Base-by-base conservation (phyloP, 2,888 invertebrate species). In the Caenorhabditis doughertyi region DNA sequence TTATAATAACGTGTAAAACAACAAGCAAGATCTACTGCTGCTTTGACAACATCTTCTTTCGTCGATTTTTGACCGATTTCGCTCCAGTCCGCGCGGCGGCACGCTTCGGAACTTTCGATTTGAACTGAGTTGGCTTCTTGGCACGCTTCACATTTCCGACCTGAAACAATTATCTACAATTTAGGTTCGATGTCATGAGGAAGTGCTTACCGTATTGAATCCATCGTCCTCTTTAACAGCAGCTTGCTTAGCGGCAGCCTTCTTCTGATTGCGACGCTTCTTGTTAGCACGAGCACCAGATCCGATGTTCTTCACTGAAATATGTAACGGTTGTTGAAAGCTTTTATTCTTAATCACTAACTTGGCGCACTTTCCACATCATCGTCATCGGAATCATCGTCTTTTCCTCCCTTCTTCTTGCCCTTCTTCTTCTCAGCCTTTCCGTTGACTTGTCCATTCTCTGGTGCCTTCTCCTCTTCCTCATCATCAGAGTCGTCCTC, bases 41-140 rank as follows among this genome's bases (percentile, higher is more conserved):
- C 53, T 85, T 85, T 8, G 79, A 79, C 29, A 86, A 53, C 79
- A 87, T 74, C 76, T 83, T 85, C 85, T 84, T 87, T 77, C 87
- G 83, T 68, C 77, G 79, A 58, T 85, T 86, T 58, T 86, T 87
- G 51, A 86, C 80, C 44, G 85, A 81, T 35, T 83, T 83, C 7
- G 87, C 87, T 23, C 86, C 81, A 13, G 81, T 83, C 18, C 86
- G 67, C 29, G 87, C 87, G 9, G 83, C 80, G 9, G 84, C 82
- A 62, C 87, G 73, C 47, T 87, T 87, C 13, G 73, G 72, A 5
- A 85, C 83, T 55, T 77, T 82, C 13, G 81, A 71, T 47, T 85
- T 83, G 64, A 84, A 81, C 11, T 64, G 64, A 11, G 79, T 83
- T n/a, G 76, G 83, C 51, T 84, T 85, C 51, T 83, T 84, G 23